Evolutionary conservation across 2,888 invertebrate species (phyloP), one percentile per base, ranked within the genome.

Genomic region (Incurvaria masculella): DNA sequence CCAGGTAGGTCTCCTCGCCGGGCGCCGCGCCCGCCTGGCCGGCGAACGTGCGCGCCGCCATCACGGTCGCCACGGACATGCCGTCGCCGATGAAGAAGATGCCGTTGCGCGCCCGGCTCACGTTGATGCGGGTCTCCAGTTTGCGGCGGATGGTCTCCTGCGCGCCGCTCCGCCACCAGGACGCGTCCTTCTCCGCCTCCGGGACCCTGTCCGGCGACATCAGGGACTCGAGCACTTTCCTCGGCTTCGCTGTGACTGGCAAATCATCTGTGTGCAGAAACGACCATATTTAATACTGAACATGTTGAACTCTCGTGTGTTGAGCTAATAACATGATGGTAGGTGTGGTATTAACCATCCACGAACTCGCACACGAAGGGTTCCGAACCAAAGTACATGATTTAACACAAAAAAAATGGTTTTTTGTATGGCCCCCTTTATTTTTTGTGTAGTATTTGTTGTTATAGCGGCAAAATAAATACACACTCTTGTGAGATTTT

Each of bases 1-100:
- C 75, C 40, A 90, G 64, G 2, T 76, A 61, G 1, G 76, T 74
- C 44, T 87, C 85, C 64, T 89, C 89, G 0, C 88, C 88, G 10
- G 74, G 56, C 2, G 68, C 66, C 1, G 65, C 64, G 2, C 79
- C 68, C 51, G 80, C 59, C 60, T 88, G 87, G 0, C 88, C 89
- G 39, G 81, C 78, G 59, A 83, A 86, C 1, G 85, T 84, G 55
- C 90, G 79, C 0, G 88, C 82, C 0, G 89, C 89, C 59, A 87
- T 84, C 16, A 89, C 65, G 0, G 91, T 91, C 0, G 89, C 81
- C 43, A 89, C 63, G 0, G 89, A 88, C 89, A 91, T 89, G 0
- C 91, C 91, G 63, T 91, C 91, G 0, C 91, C 91, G 41, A 90
- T 68, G 57, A 88, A 88, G 54, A 88, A 60, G 44, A 88, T 85